Conservation (phyloP, 2,113 vertebrate species). For the Clarias gariepinus region DNA sequence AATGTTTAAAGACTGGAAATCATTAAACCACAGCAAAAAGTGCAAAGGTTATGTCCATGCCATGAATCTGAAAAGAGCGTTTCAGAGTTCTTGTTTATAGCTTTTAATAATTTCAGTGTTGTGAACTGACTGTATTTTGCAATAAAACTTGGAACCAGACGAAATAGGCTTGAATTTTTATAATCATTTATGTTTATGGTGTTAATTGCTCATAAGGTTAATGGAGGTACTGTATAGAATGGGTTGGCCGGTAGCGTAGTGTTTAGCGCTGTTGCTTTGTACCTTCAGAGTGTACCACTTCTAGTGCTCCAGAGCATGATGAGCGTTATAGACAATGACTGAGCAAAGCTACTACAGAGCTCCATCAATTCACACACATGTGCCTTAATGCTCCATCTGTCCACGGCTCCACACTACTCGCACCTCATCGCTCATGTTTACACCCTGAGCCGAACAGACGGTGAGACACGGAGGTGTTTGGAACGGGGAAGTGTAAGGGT, state of each 20-base stretch:
- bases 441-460: conserved; percentile 19
- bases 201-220: neutral
- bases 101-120: neutral
- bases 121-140: neutral
- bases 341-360: neutral
- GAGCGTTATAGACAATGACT: too few species aligned
- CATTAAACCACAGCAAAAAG: neutral
- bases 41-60: neutral
- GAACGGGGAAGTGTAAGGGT: neutral
- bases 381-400: conserved; percentile 67
- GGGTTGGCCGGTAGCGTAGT: too few species aligned
- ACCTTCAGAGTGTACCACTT: too few species aligned
- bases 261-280: too few species aligned
- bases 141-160: too few species aligned
- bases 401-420: conserved; percentile 67
- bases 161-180: neutral
- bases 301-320: too few species aligned
- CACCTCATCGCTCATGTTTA: conserved; percentile 68
- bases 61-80: neutral
- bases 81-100: neutral
- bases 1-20: neutral
- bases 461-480: conserved; percentile 50
- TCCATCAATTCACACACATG: neutral
- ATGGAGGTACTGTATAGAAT: too few species aligned
- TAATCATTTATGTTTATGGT: neutral